Evolutionary conservation across 2,797 vertebrate species (phyloP), one percentile per base, ranked within the genome.

Genomic region (Hydrolagus colliei): DNA sequence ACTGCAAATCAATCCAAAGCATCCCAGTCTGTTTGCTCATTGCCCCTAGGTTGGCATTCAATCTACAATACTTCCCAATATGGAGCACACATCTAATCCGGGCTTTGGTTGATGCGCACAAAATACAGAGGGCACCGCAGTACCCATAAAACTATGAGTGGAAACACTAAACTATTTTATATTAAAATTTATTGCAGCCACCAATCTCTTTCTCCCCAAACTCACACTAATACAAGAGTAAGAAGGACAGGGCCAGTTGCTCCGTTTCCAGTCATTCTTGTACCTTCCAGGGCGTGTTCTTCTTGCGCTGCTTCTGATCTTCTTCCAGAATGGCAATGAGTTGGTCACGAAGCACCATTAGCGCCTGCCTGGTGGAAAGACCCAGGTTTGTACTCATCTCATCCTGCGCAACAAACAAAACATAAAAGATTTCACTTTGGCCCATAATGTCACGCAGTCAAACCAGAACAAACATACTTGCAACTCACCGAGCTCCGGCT

Each of bases 281-380:
- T 89, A 98, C 98, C 95, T 95, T 95, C 92, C 93, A 89, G 0
- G 95, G 95, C 72, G 89, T 88, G 71, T 88, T 88, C 86, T 93
- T 94, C 27, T 91, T 93, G 88, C 18, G 88, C 10, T 94, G 91
- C 84, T 92, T 96, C 91, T 97, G 95, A 90, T 98, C 94, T 68
- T 95, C 95, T 72, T 96, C 96, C 90, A 99, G 91, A 86, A 98
- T 92, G 13, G 88, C 90, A 89, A 92, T 95, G 86, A 99, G 93
- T 89, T 99, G 97, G 88, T 97, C 96, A 89, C 94, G 94, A 71
- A 99, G 93, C 87, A 95, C 95, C 0, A 89, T 91, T 87, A 99
- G 94, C 87, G 98, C 97, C 92, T 97, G 96, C 86, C 91, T 89
- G 4, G 97, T 99, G 67, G 96, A 95, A 87, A 99, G 96, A 87